phyloP scores from a whole-genome alignment of 2,797 vertebrate genomes.

The Pangasius krempfi region DNA sequence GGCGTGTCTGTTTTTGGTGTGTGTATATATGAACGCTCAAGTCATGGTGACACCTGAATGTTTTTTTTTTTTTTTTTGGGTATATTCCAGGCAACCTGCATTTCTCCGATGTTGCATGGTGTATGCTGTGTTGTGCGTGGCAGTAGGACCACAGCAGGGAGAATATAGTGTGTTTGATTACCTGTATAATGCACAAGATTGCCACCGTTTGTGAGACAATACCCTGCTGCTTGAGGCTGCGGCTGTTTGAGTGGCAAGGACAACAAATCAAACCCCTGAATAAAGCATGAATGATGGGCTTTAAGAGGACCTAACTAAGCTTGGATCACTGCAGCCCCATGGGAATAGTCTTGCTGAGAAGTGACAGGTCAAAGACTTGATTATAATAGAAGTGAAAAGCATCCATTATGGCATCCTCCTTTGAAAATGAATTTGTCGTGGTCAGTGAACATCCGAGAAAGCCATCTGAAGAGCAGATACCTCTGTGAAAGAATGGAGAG shows the following conservation, averaged over 20 bases:
- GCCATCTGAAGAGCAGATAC: not conserved
- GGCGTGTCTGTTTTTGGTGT: not conserved
- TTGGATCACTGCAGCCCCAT: slow-evolving; percentile 55
- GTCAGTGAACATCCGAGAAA: slow-evolving; percentile 60
- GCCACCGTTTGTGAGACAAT: slow-evolving; percentile 31
- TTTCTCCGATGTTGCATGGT: slow-evolving; percentile 9
- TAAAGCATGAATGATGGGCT: not conserved
- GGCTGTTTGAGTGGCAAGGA: slow-evolving; percentile 48
- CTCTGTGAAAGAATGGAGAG: not conserved
- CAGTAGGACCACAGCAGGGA: slow-evolving; percentile 30
- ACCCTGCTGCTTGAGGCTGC: not conserved
- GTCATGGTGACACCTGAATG: slow-evolving; percentile 1
- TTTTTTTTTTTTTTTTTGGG: slow-evolving; percentile 13
- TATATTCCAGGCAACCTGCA: slow-evolving; percentile 19
- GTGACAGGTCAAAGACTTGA: slow-evolving; percentile 60
- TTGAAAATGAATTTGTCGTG: slow-evolving; percentile 70
- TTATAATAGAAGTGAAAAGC: slow-evolving; percentile 62
- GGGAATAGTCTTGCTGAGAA: slow-evolving; percentile 61
- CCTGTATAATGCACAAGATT: slow-evolving; percentile 46
- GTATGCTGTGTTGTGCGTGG: slow-evolving; percentile 34
- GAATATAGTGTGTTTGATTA: slow-evolving; percentile 53
- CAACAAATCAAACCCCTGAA: slow-evolving; percentile 16
- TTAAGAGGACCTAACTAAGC: slow-evolving; percentile 53
- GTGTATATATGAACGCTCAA: not conserved
- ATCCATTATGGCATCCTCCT: slow-evolving; percentile 65